A percentile compares a stretch with the other conserved stretches of the same genome.
Conservation (phyloP, 2,888 invertebrate genomes). For the Clanis bilineata region DNA sequence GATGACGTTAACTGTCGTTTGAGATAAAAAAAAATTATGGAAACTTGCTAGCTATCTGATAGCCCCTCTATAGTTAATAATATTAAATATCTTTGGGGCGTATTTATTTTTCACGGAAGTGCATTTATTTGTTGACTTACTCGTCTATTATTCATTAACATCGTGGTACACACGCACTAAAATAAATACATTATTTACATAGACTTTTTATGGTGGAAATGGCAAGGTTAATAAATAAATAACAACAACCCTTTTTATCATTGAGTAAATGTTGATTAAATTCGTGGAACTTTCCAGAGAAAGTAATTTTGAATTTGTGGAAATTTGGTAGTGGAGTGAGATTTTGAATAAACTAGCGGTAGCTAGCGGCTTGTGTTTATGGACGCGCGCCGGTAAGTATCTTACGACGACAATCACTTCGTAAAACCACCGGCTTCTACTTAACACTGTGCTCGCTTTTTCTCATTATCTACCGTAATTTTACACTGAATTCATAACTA, state of each 20-base stretch:
- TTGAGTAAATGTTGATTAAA: not conserved
- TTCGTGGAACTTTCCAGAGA: not conserved
- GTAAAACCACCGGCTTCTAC: not conserved
- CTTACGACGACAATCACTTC: not conserved
- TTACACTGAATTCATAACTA: not conserved
- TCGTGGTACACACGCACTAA: not conserved
- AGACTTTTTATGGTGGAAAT: not conserved
- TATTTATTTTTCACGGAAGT: slow-evolving; percentile 32
- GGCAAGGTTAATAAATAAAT: not conserved
- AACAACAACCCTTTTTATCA: not conserved
- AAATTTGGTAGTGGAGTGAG: not conserved
- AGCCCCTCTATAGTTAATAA: too few relatives aligned
- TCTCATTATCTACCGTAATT: not conserved
- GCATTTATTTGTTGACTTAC: slow-evolving; percentile 13
- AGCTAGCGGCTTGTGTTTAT: not conserved
- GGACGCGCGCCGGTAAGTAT: not conserved
- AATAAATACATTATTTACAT: not conserved
- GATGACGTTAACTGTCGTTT: too few relatives aligned
- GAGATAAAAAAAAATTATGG: too few relatives aligned
- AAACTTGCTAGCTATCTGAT: too few relatives aligned
- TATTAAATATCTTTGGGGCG: too few relatives aligned
- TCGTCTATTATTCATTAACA: not conserved
- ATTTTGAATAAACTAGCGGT: not conserved
- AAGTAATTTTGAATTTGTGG: not conserved
- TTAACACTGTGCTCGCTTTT: not conserved